These are phyloP conservation scores for Acronicta leporina DNA, from an alignment of 2,888 invertebrate species.

Conservation along the genomic window DNA sequence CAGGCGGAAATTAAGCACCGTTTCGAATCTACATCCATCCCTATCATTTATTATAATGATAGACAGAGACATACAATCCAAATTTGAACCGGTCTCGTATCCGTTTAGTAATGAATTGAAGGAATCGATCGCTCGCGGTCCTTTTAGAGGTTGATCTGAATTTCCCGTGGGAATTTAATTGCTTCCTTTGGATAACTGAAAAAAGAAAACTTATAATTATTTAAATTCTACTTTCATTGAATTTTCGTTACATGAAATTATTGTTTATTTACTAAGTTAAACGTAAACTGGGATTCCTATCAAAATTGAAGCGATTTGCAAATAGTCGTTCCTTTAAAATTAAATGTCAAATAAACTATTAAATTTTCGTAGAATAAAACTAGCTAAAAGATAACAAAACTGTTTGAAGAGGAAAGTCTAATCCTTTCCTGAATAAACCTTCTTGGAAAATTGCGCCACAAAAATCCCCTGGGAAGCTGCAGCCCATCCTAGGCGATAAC, in stretches of 20 bases:
- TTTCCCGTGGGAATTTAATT: conserved; percentile 43
- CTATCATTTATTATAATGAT: conserved; percentile 56
- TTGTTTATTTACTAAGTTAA: too few relatives aligned
- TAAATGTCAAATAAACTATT: too few relatives aligned
- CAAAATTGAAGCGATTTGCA: too few relatives aligned
- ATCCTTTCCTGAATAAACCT: conserved; percentile 7
- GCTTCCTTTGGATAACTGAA: conserved; percentile 4
- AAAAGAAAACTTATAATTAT: background rate
- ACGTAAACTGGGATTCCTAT: too few relatives aligned
- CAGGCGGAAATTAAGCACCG: conserved; percentile 58
- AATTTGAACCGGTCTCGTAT: conserved; percentile 49
- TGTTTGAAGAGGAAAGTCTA: background rate
- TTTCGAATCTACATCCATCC: conserved; percentile 55
- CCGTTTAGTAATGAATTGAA: conserved; percentile 39
- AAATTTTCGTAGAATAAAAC: too few relatives aligned
- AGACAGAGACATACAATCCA: conserved; percentile 54
- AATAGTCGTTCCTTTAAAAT: too few relatives aligned
- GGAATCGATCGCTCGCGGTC: conserved; percentile 37
- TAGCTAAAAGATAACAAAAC: too few relatives aligned
- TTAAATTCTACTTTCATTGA: too few relatives aligned
- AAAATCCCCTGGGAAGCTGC: conserved; percentile 10
- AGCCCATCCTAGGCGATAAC: conserved; percentile 21
- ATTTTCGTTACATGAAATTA: too few relatives aligned
- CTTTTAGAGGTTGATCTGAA: conserved; percentile 37
- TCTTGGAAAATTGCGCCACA: conserved; percentile 14